Base-by-base conservation (phyloP, 2,888 invertebrate genomes). In the Callyntrura guangdongensis region DNA sequence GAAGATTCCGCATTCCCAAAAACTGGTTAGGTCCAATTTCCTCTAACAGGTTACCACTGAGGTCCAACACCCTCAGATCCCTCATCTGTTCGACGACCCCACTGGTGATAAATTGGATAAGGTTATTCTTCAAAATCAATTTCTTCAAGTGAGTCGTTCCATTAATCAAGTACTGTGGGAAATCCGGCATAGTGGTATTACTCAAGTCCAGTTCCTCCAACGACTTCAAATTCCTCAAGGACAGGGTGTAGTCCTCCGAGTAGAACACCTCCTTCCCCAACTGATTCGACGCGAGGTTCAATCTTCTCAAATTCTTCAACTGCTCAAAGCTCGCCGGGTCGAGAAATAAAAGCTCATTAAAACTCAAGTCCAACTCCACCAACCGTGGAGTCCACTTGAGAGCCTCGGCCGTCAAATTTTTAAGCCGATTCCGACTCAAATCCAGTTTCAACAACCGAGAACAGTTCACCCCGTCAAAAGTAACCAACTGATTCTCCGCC, bases 121-220 rank as follows among this genome's bases (percentile, higher is more conserved):
- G 27, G 69, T 94, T 94, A 72, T 93, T 91, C 12, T 84, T 90
- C 82, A 94, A 86, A 25, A 22, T 87, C n/a, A 94, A 47, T 56
- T 17, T 90, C 69, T 91, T 93, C 59, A 94, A 36, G 64, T 92
- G 90, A 11, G 27, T 89, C 0, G 93, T 92, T 47, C 93, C 92
- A 14, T 92, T 72, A 22, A 94, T 87, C 0, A 92, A 74, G 27
- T 59, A 83, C 2, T 56, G 27, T 14, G 93, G 94, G 25, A 94
- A 93, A 25, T 92, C 93, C 17, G 56, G 67, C 1, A 94, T n/a
- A n/a, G 89, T 89, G 12, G 88, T 90, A 61, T 94, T 94, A 47
- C 87, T 90, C 82, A 94, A 85, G 69, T 94, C 91, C 72, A 94
- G 56, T 25, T 92, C 92, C 25, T 93, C 92, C 69, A 94, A 72